Evolutionary conservation across 2,113 vertebrate species (phyloP).

Genomic region (Propithecus coquereli): DNA sequence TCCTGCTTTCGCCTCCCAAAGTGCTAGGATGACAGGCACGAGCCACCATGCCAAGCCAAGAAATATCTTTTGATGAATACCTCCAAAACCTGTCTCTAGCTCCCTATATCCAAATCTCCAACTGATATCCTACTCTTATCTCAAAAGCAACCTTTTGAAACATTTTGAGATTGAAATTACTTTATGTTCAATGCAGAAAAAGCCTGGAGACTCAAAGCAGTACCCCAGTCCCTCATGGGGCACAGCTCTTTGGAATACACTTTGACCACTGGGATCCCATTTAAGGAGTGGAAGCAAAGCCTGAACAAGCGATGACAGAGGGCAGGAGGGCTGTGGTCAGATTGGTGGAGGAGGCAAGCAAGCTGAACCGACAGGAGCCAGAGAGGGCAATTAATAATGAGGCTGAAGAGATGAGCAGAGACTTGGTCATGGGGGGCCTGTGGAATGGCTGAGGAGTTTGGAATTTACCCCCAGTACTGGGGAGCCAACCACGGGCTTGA

Average conservation of each 20-base stretch:
- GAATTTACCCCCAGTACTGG: not conserved
- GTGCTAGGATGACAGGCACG: no score
- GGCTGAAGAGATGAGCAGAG: not conserved
- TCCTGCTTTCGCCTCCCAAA: no score
- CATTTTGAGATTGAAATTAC: not conserved
- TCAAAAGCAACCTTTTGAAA: conserved; percentile 19
- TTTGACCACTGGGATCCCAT: not conserved
- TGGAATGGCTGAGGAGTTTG: not conserved
- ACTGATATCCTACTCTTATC: not conserved
- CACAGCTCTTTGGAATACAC: not conserved
- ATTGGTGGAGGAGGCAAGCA: not conserved
- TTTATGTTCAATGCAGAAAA: not conserved
- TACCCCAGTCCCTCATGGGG: not conserved
- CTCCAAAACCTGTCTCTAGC: not conserved
- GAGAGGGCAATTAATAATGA: not conserved
- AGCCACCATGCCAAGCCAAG: not conserved
- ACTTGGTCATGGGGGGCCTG: not conserved
- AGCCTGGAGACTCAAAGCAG: conserved; percentile 5
- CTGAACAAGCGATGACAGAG: not conserved
- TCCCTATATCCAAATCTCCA: not conserved
- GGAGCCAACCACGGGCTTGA: not conserved
- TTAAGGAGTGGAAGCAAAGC: not conserved
- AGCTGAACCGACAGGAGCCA: not conserved
- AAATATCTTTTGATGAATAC: conserved; percentile 18
- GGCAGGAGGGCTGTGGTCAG: not conserved